A percentile compares a stretch with the other conserved stretches of the same genome.
phyloP scores from a whole-genome alignment of 2,888 invertebrate genomes.

The Thumatha senex region DNA sequence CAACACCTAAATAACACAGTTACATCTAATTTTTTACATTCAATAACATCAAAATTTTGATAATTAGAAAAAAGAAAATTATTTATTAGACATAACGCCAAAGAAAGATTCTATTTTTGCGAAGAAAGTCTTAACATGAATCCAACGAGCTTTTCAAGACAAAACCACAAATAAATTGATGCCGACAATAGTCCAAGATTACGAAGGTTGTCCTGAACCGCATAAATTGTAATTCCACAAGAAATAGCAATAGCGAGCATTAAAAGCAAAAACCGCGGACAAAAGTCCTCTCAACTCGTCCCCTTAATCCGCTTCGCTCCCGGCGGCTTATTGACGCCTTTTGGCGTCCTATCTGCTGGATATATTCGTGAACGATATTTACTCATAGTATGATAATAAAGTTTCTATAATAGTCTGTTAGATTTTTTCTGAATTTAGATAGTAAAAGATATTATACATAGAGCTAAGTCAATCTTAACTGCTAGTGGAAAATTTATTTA shows the following conservation, averaged over 20 bases:
- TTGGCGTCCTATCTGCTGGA: constrained; percentile 6
- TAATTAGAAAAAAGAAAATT: too few relatives aligned
- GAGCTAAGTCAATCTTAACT: background rate
- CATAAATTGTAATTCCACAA: constrained; percentile 9
- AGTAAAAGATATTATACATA: background rate
- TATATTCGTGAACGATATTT: constrained; percentile 7
- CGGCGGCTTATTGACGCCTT: constrained; percentile 27
- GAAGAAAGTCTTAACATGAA: too few relatives aligned
- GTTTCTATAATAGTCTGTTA: constrained; percentile 1
- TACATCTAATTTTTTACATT: too few relatives aligned
- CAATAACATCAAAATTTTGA: too few relatives aligned
- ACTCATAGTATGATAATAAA: background rate
- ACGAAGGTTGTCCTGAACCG: constrained; percentile 2
- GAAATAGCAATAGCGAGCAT: constrained; percentile 11
- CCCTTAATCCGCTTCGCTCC: constrained; percentile 25
- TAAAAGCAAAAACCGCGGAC: constrained; percentile 9
- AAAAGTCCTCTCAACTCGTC: constrained; percentile 13
- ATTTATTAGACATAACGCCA: too few relatives aligned
- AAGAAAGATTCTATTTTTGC: too few relatives aligned
- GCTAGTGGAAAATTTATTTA: background rate
- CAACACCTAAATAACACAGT: too few relatives aligned
- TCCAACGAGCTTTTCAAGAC: too few relatives aligned
- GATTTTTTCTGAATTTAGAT: background rate
- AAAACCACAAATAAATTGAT: constrained; percentile 5
- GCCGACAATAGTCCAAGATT: constrained; percentile 1